A percentile compares a stretch with the other conserved stretches of the same genome.
phyloP scores from a whole-genome alignment of 2,888 invertebrate genomes.

The Trissolcus japonicus region DNA sequence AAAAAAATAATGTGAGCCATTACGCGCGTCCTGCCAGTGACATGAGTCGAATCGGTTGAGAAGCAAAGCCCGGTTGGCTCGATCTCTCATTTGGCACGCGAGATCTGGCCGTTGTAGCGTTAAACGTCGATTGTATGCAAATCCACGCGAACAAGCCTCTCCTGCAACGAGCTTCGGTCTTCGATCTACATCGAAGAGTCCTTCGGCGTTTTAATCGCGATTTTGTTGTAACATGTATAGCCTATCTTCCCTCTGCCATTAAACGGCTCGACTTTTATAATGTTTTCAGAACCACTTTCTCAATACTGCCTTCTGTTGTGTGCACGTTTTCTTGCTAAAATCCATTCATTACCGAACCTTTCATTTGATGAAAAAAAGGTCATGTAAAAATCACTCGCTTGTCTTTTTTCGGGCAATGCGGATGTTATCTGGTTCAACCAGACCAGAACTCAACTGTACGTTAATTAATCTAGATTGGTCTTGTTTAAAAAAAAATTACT shows the following conservation, averaged over 20 bases:
- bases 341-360: slow-evolving; percentile 45
- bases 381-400: slow-evolving; percentile 26
- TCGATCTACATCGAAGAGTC: slow-evolving; percentile 57
- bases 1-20: not conserved
- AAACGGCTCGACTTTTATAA: slow-evolving; percentile 63
- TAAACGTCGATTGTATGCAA: slow-evolving; percentile 68
- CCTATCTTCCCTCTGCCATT: slow-evolving; percentile 50
- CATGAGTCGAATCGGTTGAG: slow-evolving; percentile 37
- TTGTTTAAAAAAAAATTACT: too few species aligned
- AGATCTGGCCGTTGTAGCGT: slow-evolving; percentile 54
- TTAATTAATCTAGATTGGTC: not conserved
- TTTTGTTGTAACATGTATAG: slow-evolving; percentile 54
- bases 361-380: slow-evolving; percentile 21
- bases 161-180: slow-evolving; percentile 49
- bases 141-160: slow-evolving; percentile 58
- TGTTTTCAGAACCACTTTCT: slow-evolving; percentile 58
- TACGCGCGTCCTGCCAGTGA: slow-evolving; percentile 22
- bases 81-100: slow-evolving; percentile 58
- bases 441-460: not conserved
- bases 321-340: slow-evolving; percentile 53
- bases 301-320: slow-evolving; percentile 43
- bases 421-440: slow-evolving; percentile 26
- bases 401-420: slow-evolving; percentile 13
- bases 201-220: slow-evolving; percentile 54
- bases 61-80: slow-evolving; percentile 17